These are phyloP conservation scores for Philaethria dido DNA, from an alignment of 2,888 invertebrate species.

Conservation along the genomic window DNA sequence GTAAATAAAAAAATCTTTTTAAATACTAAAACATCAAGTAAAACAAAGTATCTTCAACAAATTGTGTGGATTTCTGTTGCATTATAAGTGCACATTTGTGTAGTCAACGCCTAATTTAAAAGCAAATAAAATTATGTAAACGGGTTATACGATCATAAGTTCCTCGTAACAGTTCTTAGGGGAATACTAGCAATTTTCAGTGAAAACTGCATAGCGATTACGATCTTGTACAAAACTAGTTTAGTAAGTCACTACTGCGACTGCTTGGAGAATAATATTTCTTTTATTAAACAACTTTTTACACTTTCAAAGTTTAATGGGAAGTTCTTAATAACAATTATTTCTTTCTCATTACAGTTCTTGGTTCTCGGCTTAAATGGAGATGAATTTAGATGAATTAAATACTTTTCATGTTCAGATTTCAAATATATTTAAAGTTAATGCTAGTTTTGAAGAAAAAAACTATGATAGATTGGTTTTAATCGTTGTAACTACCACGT, in stretches of 20 bases:
- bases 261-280: slow-evolving; percentile 21
- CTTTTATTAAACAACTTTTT: slow-evolving; percentile 23
- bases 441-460: too few species aligned
- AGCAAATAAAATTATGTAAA: slow-evolving; percentile 23
- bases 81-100: not conserved
- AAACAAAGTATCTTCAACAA: not conserved
- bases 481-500: too few species aligned
- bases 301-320: not conserved
- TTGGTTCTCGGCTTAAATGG: not conserved
- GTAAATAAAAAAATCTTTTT: too few species aligned
- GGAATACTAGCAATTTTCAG: slow-evolving; percentile 25
- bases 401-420: not conserved
- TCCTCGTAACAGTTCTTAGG: slow-evolving; percentile 15
- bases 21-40: not conserved
- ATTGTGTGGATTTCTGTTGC: not conserved
- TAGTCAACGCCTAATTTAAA: slow-evolving; percentile 22
- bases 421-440: not conserved
- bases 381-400: not conserved
- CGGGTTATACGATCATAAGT: slow-evolving; percentile 15
- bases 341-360: slow-evolving; percentile 10
- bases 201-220: slow-evolving; percentile 21
- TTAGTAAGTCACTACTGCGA: slow-evolving; percentile 22
- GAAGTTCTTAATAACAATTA: slow-evolving; percentile 17
- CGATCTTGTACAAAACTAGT: slow-evolving; percentile 24
- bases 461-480: too few species aligned